These are phyloP conservation scores for Zenarchopterus dispar DNA, from an alignment of 2,797 vertebrate species.

Conservation along the genomic window DNA sequence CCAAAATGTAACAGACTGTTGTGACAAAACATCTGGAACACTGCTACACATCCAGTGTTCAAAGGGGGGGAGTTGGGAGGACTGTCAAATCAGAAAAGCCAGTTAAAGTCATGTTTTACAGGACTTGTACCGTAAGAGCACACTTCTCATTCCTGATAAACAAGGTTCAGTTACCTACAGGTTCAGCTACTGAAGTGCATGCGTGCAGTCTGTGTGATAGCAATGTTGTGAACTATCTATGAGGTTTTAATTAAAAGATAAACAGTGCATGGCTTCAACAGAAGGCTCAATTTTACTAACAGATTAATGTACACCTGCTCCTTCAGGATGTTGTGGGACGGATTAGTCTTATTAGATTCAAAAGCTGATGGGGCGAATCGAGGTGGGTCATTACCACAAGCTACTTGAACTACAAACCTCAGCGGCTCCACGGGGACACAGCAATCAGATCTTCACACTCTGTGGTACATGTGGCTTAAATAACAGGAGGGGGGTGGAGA, in stretches of 20 bases:
- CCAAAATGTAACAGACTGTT: no score
- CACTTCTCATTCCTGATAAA: no score
- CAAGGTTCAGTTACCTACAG: not conserved
- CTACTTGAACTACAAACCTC: slow-evolving; percentile 47
- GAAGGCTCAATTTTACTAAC: slow-evolving; percentile 62
- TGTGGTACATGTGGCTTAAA: not conserved
- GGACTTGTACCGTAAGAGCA: no score
- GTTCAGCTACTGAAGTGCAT: slow-evolving; percentile 24
- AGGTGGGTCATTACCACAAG: slow-evolving; percentile 49
- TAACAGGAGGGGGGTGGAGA: slow-evolving; percentile 1
- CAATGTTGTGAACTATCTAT: slow-evolving; percentile 44
- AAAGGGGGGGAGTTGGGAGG: no score
- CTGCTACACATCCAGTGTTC: no score
- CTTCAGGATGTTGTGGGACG: slow-evolving; percentile 54
- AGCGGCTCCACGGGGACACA: slow-evolving; percentile 20
- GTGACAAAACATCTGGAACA: no score
- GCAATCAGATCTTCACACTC: slow-evolving; percentile 22
- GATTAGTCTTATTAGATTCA: slow-evolving; percentile 65
- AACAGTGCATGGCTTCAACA: slow-evolving; percentile 68
- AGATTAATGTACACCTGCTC: slow-evolving; percentile 65
- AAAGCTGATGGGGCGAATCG: slow-evolving; percentile 48
- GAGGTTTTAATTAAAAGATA: slow-evolving; percentile 79
- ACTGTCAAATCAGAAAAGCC: no score
- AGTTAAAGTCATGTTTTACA: no score
- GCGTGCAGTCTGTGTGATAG: slow-evolving; percentile 19